Conservation (phyloP, 2,113 vertebrate genomes). For the western clawed frog (Xenopus tropicalis) region UCB_Xtro_10.0 CM004443.2:154522001-154522500, state of each 20-base stretch:
- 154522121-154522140: neutral
- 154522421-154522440: constrained; percentile 65
- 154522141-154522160: constrained; percentile 8
- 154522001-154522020: constrained; percentile 23
- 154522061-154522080: constrained; percentile 29
- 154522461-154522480: constrained; percentile 34
- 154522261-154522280: constrained; percentile 64
- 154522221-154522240: constrained; percentile 26
- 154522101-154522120: neutral
- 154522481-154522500: constrained; percentile 40
- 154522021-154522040: constrained; percentile 21
- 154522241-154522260: constrained; percentile 55
- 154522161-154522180: constrained; percentile 4
- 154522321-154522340: constrained; percentile 61
- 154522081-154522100: constrained; percentile 22
- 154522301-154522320: constrained; percentile 80
- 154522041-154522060: constrained; percentile 23
- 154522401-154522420: constrained; percentile 55
- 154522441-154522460: constrained; percentile 33
- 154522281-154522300: constrained; percentile 72
- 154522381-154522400: constrained; percentile 43
- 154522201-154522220: neutral
- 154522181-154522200: constrained; percentile 3
- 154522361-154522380: constrained; percentile 42
- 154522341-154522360: constrained; percentile 56